Percentiles rank a stretch among this genome's conserved stretches.
Conservation (phyloP, 2,797 vertebrate species). For the Arremon aurantiirostris region DNA sequence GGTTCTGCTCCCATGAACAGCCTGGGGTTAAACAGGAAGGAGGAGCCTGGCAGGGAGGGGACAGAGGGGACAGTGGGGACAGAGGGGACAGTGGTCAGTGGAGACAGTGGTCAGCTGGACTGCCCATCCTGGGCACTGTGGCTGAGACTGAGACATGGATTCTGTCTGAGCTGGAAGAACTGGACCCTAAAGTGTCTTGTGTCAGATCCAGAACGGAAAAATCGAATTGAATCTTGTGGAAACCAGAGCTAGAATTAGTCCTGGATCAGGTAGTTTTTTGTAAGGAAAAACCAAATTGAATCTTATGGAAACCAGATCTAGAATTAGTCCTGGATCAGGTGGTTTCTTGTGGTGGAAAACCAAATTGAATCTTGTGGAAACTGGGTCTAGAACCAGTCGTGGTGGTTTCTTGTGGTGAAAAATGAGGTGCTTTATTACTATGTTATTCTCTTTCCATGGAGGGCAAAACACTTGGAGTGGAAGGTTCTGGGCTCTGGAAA, state of each 20-base stretch:
- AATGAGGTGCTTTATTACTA: neutral
- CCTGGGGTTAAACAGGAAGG: neutral
- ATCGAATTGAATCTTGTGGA: no score
- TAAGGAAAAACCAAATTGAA: no score
- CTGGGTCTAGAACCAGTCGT: neutral
- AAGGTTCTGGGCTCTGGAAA: neutral
- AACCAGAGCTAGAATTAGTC: no score
- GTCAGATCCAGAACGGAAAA: neutral
- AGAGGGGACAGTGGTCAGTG: neutral
- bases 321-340: no score
- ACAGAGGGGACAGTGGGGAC: neutral
- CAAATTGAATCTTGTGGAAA: neutral
- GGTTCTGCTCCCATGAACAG: neutral
- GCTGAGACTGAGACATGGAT: no score
- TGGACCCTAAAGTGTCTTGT: neutral
- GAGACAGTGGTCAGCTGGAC: neutral
- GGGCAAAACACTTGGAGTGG: neutral
- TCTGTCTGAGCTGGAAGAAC: neutral
- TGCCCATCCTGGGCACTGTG: neutral
- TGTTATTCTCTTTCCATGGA: neutral
- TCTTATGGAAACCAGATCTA: no score
- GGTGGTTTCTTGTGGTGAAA: no score
- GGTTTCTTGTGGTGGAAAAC: neutral
- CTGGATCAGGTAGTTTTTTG: no score
- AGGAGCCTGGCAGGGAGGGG: neutral